Percentiles rank a stretch among this genome's conserved stretches.
Evolutionary conservation across 2,113 vertebrate genomes (phyloP).

Genomic region (Dipodomys merriami): DNA sequence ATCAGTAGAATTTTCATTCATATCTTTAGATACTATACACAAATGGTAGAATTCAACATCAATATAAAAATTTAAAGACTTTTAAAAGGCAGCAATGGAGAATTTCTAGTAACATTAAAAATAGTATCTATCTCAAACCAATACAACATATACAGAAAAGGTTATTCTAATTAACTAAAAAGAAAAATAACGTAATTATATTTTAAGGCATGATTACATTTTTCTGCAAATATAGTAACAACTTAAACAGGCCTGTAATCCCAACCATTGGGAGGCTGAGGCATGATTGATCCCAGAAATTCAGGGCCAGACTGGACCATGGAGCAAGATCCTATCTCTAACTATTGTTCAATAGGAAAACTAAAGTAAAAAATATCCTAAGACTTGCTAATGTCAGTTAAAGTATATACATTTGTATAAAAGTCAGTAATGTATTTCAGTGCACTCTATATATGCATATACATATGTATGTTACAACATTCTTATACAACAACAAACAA

Average conservation of each 20-base stretch:
- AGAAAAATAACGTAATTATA: slow-evolving; percentile 29
- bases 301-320: too few relatives aligned
- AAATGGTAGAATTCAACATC: slow-evolving; percentile 16
- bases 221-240: not conserved
- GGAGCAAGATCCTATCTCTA: too few relatives aligned
- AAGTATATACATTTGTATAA: not conserved
- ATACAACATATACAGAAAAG: slow-evolving; percentile 21
- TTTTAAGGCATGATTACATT: not conserved
- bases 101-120: slow-evolving; percentile 15
- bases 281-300: too few relatives aligned
- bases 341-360: not conserved
- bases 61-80: not conserved
- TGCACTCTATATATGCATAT: not conserved
- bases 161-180: slow-evolving; percentile 34
- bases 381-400: not conserved
- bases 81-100: not conserved
- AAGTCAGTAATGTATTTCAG: not conserved
- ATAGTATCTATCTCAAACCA: not conserved
- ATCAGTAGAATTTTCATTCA: not conserved
- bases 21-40: not conserved
- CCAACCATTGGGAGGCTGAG: not conserved
- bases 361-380: slow-evolving; percentile 9
- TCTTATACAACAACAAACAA: not conserved
- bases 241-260: too few relatives aligned
- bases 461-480: not conserved